phyloP scores from a whole-genome alignment of 2,888 invertebrate species.

The Leucophora obtusa region DNA sequence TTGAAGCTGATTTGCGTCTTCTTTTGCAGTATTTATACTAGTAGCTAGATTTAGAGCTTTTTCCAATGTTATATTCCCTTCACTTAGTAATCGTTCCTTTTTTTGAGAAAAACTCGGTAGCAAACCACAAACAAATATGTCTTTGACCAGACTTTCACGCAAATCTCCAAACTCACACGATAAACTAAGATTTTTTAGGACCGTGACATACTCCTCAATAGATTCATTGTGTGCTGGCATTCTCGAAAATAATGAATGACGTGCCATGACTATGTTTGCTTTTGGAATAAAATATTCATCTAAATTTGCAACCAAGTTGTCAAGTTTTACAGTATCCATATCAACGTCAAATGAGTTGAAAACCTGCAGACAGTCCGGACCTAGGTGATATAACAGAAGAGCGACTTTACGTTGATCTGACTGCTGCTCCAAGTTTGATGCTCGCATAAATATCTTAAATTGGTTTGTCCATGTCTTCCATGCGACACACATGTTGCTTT shows the following conservation, averaged over 20 bases:
- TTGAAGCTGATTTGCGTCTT: background rate
- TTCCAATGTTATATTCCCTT: background rate
- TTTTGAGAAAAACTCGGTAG: too few relatives aligned
- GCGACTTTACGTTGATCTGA: constrained; percentile 5
- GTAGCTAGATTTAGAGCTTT: background rate
- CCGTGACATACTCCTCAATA: too few relatives aligned
- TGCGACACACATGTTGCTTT: too few relatives aligned
- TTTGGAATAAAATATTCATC: background rate
- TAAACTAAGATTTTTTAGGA: too few relatives aligned
- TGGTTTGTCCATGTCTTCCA: constrained; percentile 12
- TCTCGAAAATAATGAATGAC: constrained; percentile 7
- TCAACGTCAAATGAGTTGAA: too few relatives aligned
- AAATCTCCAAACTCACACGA: too few relatives aligned
- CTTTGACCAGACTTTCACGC: too few relatives aligned
- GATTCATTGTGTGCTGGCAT: background rate
- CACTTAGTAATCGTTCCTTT: background rate
- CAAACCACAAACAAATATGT: too few relatives aligned
- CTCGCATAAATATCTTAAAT: constrained; percentile 18
- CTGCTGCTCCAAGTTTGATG: background rate
- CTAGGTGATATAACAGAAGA: background rate
- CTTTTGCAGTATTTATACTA: background rate
- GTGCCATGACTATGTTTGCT: background rate
- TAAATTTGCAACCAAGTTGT: background rate
- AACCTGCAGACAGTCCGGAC: background rate
- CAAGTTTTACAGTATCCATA: too few relatives aligned